phyloP scores from a whole-genome alignment of 2,797 vertebrate species.

The Periparus ater region DNA sequence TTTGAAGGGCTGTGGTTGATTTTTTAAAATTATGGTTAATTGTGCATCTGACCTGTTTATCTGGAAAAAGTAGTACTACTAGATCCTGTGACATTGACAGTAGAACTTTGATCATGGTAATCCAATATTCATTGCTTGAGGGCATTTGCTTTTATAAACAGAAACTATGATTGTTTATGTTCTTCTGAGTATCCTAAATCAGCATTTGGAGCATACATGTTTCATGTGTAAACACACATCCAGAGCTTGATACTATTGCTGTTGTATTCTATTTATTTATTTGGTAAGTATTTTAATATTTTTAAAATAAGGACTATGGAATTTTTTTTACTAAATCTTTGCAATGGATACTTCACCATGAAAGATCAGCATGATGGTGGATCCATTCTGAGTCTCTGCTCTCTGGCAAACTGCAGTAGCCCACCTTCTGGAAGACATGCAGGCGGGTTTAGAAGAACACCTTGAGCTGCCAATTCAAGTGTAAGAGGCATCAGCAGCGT shows the following conservation, averaged over 20 bases:
- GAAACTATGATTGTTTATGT: neutral
- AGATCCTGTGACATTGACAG: neutral
- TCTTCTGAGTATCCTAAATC: neutral
- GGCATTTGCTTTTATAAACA: neutral
- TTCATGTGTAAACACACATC: neutral
- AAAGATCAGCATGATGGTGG: neutral
- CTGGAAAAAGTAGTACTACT: neutral
- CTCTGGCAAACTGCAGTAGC: neutral
- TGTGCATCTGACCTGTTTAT: neutral
- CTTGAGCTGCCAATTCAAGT: neutral
- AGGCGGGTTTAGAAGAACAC: neutral
- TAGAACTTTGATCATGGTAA: neutral
- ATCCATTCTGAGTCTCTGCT: neutral
- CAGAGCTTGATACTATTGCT: neutral
- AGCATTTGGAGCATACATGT: neutral
- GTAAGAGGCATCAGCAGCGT: neutral
- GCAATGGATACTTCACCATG: neutral
- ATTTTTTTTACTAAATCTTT: neutral
- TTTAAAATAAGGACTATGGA: neutral
- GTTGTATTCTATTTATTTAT: neutral
- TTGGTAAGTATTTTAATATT: constrained; percentile 27
- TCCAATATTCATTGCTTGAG: neutral
- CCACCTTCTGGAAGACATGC: neutral
- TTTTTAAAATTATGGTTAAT: neutral
- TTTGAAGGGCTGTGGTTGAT: neutral